phyloP scores from a whole-genome alignment of 2,888 invertebrate species.

The Leptarthrus brevirostris region DNA sequence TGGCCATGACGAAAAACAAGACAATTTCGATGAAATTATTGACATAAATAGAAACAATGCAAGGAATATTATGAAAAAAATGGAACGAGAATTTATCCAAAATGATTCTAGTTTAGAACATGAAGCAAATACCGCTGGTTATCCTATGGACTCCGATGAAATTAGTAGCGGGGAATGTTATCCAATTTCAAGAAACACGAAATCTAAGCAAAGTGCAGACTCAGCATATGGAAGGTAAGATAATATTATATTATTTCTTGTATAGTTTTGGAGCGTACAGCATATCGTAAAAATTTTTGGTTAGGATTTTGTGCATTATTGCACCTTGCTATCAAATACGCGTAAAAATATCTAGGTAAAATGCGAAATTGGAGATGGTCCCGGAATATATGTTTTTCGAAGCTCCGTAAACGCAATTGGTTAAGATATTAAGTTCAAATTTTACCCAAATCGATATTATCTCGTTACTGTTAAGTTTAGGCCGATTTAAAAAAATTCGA shows the following conservation, averaged over 20 bases:
- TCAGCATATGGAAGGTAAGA: slow-evolving; percentile 90
- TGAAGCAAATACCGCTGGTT: slow-evolving; percentile 50
- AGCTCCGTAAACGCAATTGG: too few species aligned
- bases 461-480: too few species aligned
- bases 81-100: slow-evolving; percentile 48
- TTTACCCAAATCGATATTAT: too few species aligned
- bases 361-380: too few species aligned
- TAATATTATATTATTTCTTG: slow-evolving; percentile 49
- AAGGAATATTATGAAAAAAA: slow-evolving; percentile 30
- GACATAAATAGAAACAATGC: slow-evolving; percentile 36
- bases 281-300: too few species aligned
- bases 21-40: slow-evolving; percentile 3
- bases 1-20: slow-evolving; percentile 7
- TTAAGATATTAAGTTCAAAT: too few species aligned
- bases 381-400: too few species aligned
- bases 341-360: too few species aligned
- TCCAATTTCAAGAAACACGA: slow-evolving; percentile 57
- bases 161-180: slow-evolving; percentile 64
- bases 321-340: too few species aligned
- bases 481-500: too few species aligned
- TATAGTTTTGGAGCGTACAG: too few species aligned
- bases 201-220: slow-evolving; percentile 70
- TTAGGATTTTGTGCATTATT: too few species aligned
- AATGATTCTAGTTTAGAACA: background rate
- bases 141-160: slow-evolving; percentile 64